A percentile compares a stretch with the other conserved stretches of the same genome.
These are phyloP conservation scores for Rhysida immarginata DNA, from an alignment of 1,140 invertebrate genomes.

Conservation along the genomic window DNA sequence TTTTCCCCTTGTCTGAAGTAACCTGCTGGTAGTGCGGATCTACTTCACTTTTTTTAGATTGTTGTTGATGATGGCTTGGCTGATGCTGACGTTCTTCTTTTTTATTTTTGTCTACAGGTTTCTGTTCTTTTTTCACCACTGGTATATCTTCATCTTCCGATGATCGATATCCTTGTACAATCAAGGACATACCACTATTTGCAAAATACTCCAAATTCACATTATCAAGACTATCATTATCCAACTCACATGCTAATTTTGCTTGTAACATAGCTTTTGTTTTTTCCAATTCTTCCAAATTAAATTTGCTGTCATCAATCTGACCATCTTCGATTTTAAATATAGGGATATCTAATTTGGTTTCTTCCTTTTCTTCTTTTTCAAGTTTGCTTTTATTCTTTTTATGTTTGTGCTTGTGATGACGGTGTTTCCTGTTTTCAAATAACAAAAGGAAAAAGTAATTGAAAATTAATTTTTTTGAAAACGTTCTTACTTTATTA, in stretches of 20 bases:
- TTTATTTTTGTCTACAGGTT: not conserved
- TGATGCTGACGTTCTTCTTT: not conserved
- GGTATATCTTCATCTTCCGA: not conserved
- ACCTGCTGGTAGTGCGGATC: too few species aligned
- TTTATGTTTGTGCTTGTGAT: constrained; percentile 20
- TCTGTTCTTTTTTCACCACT: not conserved
- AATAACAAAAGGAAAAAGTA: too few species aligned
- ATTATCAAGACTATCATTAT: constrained; percentile 10
- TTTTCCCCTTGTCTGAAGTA: not conserved
- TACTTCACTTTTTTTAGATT: not conserved
- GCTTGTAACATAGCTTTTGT: constrained; percentile 25
- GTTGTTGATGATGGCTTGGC: not conserved
- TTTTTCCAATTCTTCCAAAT: constrained; percentile 27
- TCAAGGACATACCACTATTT: constrained; percentile 24
- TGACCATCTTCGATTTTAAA: constrained; percentile 5
- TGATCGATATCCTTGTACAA: constrained; percentile 24
- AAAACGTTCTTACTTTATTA: too few species aligned
- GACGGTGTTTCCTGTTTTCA: constrained; percentile 8
- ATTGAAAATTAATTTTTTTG: too few species aligned
- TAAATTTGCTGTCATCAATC: constrained; percentile 16
- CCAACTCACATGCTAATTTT: constrained; percentile 15
- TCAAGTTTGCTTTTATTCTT: constrained; percentile 12
- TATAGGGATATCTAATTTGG: not conserved
- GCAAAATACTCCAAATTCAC: constrained; percentile 13
- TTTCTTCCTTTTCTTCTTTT: constrained; percentile 4